A percentile compares a stretch with the other conserved stretches of the same genome.
Evolutionary conservation across 2,113 vertebrate species (phyloP).

Genomic region (Vanacampus margaritifer): DNA sequence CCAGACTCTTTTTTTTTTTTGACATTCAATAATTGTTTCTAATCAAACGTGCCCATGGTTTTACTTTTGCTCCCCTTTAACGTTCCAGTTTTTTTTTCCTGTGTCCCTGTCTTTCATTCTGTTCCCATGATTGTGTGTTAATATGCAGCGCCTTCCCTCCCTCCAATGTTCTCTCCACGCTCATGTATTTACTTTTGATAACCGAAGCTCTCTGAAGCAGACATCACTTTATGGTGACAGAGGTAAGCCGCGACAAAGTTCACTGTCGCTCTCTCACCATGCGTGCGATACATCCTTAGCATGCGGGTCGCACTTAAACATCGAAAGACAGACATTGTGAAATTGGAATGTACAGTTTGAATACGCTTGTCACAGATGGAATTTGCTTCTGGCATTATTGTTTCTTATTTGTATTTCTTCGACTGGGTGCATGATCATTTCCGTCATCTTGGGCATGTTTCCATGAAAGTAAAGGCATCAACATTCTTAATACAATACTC

Average conservation of each 20-base stretch:
- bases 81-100: not conserved
- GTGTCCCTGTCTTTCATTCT: conserved; percentile 24
- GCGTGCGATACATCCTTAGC: conserved; percentile 17
- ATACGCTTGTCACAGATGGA: not conserved
- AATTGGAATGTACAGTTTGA: not conserved
- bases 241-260: conserved; percentile 56
- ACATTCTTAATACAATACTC: conserved; percentile 1
- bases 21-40: not conserved
- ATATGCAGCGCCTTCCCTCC: conserved; percentile 11
- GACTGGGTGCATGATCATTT: conserved; percentile 15
- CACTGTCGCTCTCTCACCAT: conserved; percentile 11
- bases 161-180: conserved; percentile 34
- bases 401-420: not conserved
- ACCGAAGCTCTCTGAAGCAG: conserved; percentile 57
- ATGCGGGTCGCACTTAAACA: conserved; percentile 31
- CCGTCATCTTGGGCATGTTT: conserved; percentile 20
- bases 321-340: not conserved
- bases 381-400: not conserved
- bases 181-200: conserved; percentile 59
- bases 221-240: conserved; percentile 43
- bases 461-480: conserved; percentile 6
- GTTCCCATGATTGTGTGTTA: conserved; percentile 16
- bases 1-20: not conserved
- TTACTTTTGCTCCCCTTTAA: not conserved
- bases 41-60: too few relatives aligned